Conservation (phyloP, 2,113 vertebrate genomes). For the Corvus hawaiiensis region DNA sequence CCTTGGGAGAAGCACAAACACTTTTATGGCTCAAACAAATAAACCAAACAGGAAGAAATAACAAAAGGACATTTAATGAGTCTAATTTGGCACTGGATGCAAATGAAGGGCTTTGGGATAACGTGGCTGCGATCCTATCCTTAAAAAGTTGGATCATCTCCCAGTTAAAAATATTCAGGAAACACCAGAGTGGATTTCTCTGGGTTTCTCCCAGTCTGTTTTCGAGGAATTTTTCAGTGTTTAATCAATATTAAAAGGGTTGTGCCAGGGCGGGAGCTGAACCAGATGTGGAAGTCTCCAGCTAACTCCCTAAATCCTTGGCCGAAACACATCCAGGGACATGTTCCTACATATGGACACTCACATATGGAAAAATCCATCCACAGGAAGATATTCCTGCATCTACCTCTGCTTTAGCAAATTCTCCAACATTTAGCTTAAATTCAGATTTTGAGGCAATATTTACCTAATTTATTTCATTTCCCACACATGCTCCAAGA, state of each 20-base stretch:
- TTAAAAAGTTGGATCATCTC: neutral
- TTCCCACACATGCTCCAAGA: neutral
- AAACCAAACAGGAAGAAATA: neutral
- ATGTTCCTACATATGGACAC: rapidly evolving
- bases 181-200: neutral
- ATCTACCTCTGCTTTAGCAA: neutral
- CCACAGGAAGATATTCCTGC: neutral
- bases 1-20: neutral
- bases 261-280: neutral
- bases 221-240: neutral
- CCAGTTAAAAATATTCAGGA: neutral
- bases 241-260: neutral
- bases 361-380: rapidly evolving
- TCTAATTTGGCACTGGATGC: neutral
- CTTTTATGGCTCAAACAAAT: rapidly evolving
- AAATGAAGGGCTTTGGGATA: neutral
- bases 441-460: neutral
- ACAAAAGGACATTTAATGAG: neutral
- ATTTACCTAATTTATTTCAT: neutral
- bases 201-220: neutral
- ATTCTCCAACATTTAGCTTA: neutral
- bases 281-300: neutral
- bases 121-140: neutral
- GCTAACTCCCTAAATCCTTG: neutral
- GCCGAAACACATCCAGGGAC: neutral